These are phyloP conservation scores for Benthochromis sp. DNA, from an alignment of 2,113 vertebrate genomes.

Conservation along the genomic window DNA sequence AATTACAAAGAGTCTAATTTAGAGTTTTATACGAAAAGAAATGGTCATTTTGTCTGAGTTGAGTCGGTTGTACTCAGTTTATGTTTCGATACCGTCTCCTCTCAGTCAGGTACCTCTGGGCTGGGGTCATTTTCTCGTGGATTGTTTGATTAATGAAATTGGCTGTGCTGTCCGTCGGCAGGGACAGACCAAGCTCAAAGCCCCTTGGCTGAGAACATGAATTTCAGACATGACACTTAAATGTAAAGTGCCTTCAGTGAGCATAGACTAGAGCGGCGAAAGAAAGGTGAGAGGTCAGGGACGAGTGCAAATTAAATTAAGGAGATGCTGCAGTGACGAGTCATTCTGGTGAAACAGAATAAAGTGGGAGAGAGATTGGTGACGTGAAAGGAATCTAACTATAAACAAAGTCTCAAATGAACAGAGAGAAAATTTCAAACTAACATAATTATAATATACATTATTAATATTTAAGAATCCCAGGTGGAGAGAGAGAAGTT, in stretches of 20 bases:
- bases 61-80: background rate
- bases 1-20: background rate
- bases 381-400: background rate
- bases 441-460: background rate
- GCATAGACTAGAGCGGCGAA: background rate
- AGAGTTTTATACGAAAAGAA: background rate
- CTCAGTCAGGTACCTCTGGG: background rate
- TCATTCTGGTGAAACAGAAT: background rate
- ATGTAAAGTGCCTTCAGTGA: background rate
- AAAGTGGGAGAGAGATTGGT: background rate
- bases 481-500: background rate
- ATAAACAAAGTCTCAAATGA: background rate
- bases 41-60: background rate
- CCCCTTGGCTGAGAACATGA: background rate
- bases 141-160: slow-evolving; percentile 20
- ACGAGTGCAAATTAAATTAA: background rate
- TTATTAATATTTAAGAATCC: background rate
- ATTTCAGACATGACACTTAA: background rate
- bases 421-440: background rate
- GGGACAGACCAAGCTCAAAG: background rate
- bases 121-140: background rate
- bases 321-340: background rate
- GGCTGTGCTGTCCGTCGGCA: background rate
- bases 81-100: background rate
- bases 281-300: background rate